Evolutionary conservation across 2,797 vertebrate genomes (phyloP).

Genomic region (Sebastes cheni): DNA sequence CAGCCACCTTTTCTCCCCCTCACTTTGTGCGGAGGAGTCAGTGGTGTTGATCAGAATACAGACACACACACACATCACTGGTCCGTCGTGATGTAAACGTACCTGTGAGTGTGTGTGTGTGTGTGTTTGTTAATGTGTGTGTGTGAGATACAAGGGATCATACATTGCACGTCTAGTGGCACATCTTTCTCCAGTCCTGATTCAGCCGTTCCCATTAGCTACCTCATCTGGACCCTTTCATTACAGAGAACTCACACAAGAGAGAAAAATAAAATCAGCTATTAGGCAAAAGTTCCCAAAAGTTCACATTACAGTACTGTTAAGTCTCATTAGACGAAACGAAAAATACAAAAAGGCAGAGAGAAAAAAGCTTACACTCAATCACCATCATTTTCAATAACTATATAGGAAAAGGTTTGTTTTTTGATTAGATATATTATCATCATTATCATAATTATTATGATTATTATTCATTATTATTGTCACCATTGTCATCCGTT

Average conservation of each 20-base stretch:
- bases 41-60: conserved; percentile 54
- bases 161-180: conserved; percentile 72
- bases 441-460: conserved; percentile 80
- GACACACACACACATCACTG: conserved; percentile 32
- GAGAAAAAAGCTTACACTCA: conserved; percentile 76
- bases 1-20: conserved; percentile 22
- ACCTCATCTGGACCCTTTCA: conserved; percentile 66
- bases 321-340: conserved; percentile 79
- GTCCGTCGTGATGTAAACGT: conserved; percentile 11
- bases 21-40: conserved; percentile 43
- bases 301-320: conserved; percentile 85
- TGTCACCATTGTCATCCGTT: conserved; percentile 68
- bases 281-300: conserved; percentile 75
- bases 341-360: conserved; percentile 74
- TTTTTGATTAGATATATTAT: conserved; percentile 83
- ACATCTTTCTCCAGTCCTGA: conserved; percentile 55
- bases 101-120: conserved; percentile 20
- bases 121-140: background rate
- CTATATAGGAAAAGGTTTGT: conserved; percentile 78
- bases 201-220: conserved; percentile 37
- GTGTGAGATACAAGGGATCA: conserved; percentile 40
- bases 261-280: conserved; percentile 72
- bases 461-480: conserved; percentile 79
- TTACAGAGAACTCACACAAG: conserved; percentile 64
- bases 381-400: conserved; percentile 79